A percentile compares a stretch with the other conserved stretches of the same genome.
Conservation (phyloP, 2,888 invertebrate species). For the Athalia circularis region DNA sequence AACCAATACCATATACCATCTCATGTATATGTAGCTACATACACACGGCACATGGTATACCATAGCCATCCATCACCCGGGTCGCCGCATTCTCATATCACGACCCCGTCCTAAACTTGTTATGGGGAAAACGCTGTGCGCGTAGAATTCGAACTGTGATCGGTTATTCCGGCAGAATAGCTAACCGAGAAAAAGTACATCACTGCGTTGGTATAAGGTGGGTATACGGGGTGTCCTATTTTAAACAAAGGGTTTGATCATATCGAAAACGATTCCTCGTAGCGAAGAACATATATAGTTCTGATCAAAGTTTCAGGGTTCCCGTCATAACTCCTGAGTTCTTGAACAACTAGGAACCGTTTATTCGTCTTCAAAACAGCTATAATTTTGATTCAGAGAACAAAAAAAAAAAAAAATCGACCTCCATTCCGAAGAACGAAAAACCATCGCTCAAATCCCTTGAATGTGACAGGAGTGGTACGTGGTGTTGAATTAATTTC, state of each 20-base stretch:
- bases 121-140: constrained; percentile 34
- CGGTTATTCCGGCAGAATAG: constrained; percentile 45
- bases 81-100: constrained; percentile 45
- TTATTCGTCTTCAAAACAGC: neutral
- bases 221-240: no score
- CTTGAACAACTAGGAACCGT: no score
- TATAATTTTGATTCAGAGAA: neutral
- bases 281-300: no score
- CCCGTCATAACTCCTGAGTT: no score
- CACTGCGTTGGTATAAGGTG: constrained; percentile 13
- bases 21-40: no score
- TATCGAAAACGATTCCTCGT: no score
- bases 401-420: neutral
- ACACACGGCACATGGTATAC: neutral
- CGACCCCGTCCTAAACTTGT: constrained; percentile 42
- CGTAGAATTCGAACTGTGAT: constrained; percentile 42
- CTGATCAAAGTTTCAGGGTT: no score
- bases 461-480: no score
- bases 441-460: neutral
- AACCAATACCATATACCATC: constrained; percentile 14
- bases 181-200: constrained; percentile 30
- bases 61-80: constrained; percentile 42
- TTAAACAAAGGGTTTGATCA: no score
- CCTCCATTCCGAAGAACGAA: neutral
- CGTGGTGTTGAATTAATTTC: no score